Conservation (phyloP, 1,140 invertebrate genomes). For the Drosophila nikananu region DNA sequence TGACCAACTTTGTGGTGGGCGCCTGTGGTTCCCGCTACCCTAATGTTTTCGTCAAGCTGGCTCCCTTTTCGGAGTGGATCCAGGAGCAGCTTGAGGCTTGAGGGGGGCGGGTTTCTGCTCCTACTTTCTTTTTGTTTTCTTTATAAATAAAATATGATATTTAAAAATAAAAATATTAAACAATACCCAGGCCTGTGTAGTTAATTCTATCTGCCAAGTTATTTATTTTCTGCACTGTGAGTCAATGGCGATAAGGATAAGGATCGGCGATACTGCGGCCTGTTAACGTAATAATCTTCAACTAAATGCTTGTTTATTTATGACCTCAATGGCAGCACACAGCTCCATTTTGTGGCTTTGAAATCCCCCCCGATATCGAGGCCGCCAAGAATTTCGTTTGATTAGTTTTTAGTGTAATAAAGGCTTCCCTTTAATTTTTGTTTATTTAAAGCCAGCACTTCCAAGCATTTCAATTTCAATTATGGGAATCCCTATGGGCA, state of each 20-base stretch:
- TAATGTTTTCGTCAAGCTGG: slow-evolving; percentile 65
- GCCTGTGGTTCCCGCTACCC: slow-evolving; percentile 79
- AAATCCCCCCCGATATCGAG: slow-evolving; percentile 6
- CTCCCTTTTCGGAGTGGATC: slow-evolving; percentile 62
- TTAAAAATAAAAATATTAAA: neutral
- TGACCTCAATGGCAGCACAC: slow-evolving; percentile 4
- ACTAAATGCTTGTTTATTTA: slow-evolving; percentile 30
- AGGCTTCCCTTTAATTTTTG: neutral
- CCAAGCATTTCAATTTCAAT: neutral
- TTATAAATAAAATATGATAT: neutral
- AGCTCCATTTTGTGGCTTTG: neutral
- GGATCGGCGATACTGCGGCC: slow-evolving; percentile 26
- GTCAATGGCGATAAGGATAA: slow-evolving; percentile 45
- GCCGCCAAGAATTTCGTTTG: no score
- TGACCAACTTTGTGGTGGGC: slow-evolving; percentile 75
- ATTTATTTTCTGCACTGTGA: slow-evolving; percentile 12
- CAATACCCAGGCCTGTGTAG: neutral
- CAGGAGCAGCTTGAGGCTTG: slow-evolving; percentile 52
- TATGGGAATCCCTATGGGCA: slow-evolving; percentile 3
- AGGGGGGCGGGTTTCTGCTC: no score
- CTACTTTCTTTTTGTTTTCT: neutral
- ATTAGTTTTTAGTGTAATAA: neutral
- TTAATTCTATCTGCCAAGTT: neutral
- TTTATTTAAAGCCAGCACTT: neutral
- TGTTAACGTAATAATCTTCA: slow-evolving; percentile 23